Percentiles rank a stretch among this genome's conserved stretches.
phyloP scores from a whole-genome alignment of 2,113 vertebrate genomes.

The Rutilus rutilus region DNA sequence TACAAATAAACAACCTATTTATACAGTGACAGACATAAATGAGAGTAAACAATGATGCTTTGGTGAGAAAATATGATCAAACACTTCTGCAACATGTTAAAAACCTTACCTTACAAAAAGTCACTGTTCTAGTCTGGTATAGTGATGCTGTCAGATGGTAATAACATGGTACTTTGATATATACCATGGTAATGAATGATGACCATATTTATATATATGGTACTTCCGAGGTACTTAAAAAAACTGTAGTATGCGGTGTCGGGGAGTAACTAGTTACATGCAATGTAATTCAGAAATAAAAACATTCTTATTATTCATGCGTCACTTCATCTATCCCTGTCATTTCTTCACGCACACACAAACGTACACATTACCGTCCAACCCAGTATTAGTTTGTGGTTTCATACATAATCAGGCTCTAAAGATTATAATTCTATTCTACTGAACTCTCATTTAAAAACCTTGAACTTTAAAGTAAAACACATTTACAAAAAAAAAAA shows the following conservation, averaged over 20 bases:
- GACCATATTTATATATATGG: too few relatives aligned
- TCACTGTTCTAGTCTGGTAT: not conserved
- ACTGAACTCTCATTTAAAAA: not conserved
- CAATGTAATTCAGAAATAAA: too few relatives aligned
- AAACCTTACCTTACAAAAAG: not conserved
- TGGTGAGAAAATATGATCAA: not conserved
- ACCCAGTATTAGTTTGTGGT: not conserved
- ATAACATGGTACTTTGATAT: too few relatives aligned
- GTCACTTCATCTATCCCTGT: too few relatives aligned
- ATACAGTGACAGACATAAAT: not conserved
- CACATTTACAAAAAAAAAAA: not conserved
- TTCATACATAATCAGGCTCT: not conserved
- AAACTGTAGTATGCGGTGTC: too few relatives aligned
- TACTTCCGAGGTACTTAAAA: too few relatives aligned
- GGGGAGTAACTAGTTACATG: too few relatives aligned
- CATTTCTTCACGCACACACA: not conserved
- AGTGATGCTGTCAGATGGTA: not conserved
- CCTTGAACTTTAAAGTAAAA: not conserved
- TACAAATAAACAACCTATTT: conserved; percentile 30
- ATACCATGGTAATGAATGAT: too few relatives aligned
- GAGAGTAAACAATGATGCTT: not conserved
- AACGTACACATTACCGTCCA: not conserved
- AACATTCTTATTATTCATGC: too few relatives aligned
- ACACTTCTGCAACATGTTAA: not conserved
- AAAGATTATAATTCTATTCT: not conserved